Evolutionary conservation across 2,888 invertebrate species (phyloP).

Genomic region (Perithous albicinctus): DNA sequence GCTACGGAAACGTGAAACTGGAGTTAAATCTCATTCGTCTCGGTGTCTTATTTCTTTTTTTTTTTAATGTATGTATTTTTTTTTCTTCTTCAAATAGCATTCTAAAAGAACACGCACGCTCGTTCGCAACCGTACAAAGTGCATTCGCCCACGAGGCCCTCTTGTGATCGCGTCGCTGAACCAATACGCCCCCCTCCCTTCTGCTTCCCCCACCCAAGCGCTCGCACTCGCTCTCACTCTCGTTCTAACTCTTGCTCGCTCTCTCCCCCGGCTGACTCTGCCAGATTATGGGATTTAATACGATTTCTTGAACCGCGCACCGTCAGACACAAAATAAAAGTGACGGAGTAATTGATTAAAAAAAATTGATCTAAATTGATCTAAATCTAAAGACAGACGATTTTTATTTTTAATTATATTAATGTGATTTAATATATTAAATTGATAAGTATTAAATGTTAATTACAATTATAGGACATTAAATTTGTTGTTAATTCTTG

Average conservation of each 20-base stretch:
- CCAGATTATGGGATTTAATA: neutral
- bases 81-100: constrained; percentile 52
- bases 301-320: neutral
- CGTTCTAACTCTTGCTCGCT: constrained; percentile 45
- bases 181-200: neutral
- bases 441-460: no score
- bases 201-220: neutral
- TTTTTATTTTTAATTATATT: no score
- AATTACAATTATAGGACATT: no score
- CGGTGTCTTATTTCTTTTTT: constrained; percentile 48
- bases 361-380: neutral
- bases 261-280: constrained; percentile 25
- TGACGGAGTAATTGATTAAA: neutral
- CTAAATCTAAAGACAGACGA: no score
- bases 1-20: constrained; percentile 89
- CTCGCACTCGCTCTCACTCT: constrained; percentile 45
- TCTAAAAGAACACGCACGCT: constrained; percentile 62
- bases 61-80: constrained; percentile 59
- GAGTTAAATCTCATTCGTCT: constrained; percentile 80
- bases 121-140: constrained; percentile 57
- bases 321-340: neutral
- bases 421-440: no score
- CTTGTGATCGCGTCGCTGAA: constrained; percentile 24
- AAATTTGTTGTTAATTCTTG: no score
- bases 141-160: constrained; percentile 41